These are phyloP conservation scores for Eriosoma lanigerum DNA, from an alignment of 1,140 invertebrate species.

Conservation along the genomic window DNA sequence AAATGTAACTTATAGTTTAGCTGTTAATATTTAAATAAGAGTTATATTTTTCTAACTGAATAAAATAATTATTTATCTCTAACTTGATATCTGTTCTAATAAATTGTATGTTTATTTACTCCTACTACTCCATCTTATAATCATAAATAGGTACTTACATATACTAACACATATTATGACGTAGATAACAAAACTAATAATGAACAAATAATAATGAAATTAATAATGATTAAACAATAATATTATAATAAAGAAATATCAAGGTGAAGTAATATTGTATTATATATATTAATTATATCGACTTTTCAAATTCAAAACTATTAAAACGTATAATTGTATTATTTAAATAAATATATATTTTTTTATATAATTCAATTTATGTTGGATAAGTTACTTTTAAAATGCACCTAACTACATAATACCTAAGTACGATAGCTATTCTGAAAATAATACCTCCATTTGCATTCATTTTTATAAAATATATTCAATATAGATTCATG, in stretches of 20 bases:
- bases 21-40: neutral
- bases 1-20: neutral
- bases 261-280: neutral
- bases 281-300: no score
- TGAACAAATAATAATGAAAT: conserved; percentile 5
- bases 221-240: neutral
- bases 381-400: no score
- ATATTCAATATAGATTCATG: no score
- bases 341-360: neutral
- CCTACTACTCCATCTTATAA: conserved; percentile 3
- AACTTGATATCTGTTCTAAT: conserved; percentile 7
- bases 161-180: neutral
- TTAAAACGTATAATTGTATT: neutral
- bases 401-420: no score
- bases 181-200: neutral
- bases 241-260: neutral
- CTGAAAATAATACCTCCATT: no score
- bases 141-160: no score
- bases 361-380: no score
- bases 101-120: conserved; percentile 12
- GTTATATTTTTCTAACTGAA: neutral
- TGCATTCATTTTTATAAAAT: no score
- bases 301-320: neutral
- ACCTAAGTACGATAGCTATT: no score
- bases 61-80: neutral